Base-by-base conservation (phyloP, 2,888 invertebrate species). In the Cremastobaeus sp. region DNA sequence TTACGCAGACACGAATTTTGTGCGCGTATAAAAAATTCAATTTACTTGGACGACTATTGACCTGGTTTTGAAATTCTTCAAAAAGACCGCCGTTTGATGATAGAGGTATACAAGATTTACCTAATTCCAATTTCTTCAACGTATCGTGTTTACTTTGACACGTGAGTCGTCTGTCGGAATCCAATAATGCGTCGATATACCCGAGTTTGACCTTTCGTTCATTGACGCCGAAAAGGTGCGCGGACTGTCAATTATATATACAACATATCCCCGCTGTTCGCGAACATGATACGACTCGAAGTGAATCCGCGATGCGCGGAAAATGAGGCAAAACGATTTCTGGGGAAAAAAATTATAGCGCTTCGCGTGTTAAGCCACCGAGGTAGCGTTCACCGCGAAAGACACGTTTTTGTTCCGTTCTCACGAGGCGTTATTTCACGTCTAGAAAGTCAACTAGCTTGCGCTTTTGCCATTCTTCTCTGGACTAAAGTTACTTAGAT, bases 71-170 rank as follows among this genome's bases (percentile, higher is more conserved):
- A 25, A 11, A 2, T 21, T 34, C 30, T 54, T 28, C 17, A 28
- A 15, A 17, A 9, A 12, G 39, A 54, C 39, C 18, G 39, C 2
- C 28, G 41, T 54, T 54, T 54, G n/a, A n/a, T n/a, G n/a, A n/a
- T n/a, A n/a, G n/a, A n/a, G 54, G 41, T 54, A 54, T 54, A 54
- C 54, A 54, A 54, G 54, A 54, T 54, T 52, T 37, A 37, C 35
- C 52, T 35, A 52, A 52, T 52, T 52, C 39, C 37, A 25, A 52
- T 21, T 28, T 18, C 17, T 39, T 17, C 3, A 25, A 37, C 21
- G 52, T 21, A 37, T 52, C 37, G 12, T 52, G 25, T 37, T 52
- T 37, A n/a, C 14, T 52, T 35, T 52, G 37, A 52, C 52, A 52
- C 52, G 25, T 25, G 9, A 15, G 20, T 8, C 18, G 32, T 34